These are phyloP conservation scores for Cephalotes varians DNA, from an alignment of 2,888 invertebrate genomes.

Conservation along the genomic window DNA sequence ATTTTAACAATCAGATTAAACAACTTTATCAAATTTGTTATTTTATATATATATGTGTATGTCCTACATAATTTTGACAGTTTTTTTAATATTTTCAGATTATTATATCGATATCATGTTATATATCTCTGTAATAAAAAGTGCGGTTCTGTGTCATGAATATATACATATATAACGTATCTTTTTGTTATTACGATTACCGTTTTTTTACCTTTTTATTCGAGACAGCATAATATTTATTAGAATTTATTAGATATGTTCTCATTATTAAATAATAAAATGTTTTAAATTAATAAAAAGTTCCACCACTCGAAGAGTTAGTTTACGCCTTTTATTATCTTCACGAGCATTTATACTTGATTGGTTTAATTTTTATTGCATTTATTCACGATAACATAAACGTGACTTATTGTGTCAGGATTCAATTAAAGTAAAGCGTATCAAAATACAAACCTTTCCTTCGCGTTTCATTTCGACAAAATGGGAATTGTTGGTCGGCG, in stretches of 20 bases:
- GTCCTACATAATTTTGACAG: too few relatives aligned
- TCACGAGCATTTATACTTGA: background rate
- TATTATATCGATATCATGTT: too few relatives aligned
- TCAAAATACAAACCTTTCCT: background rate
- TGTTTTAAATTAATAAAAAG: background rate
- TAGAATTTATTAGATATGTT: constrained; percentile 2
- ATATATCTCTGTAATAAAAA: too few relatives aligned
- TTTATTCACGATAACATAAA: background rate
- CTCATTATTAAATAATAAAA: constrained; percentile 4
- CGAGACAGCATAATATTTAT: background rate
- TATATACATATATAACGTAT: too few relatives aligned
- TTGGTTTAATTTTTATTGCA: background rate
- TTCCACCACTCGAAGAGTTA: background rate
- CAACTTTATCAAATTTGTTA: too few relatives aligned
- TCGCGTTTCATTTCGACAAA: background rate
- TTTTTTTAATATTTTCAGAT: too few relatives aligned
- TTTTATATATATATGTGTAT: too few relatives aligned
- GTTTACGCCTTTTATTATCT: background rate
- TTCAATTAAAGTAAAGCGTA: background rate
- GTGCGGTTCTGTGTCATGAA: too few relatives aligned
- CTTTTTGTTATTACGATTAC: background rate
- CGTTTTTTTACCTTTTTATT: background rate
- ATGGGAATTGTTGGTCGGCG: background rate
- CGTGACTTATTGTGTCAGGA: background rate
- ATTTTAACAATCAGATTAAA: too few relatives aligned